Base-by-base conservation (phyloP, 2,113 vertebrate genomes). In the Pedionomus torquatus region DNA sequence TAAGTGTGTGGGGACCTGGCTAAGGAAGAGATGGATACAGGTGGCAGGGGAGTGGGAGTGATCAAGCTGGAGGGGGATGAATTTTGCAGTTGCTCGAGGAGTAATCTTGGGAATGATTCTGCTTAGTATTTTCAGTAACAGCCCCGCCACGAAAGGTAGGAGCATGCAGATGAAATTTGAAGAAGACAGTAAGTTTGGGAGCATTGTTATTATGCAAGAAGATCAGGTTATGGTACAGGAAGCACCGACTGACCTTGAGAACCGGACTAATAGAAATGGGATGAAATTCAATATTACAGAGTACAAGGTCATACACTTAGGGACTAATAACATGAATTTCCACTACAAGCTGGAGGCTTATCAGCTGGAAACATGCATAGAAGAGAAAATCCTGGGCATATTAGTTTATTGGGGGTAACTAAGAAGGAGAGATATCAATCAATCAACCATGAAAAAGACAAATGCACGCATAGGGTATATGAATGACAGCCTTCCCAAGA, bases 311-410 rank as follows among this genome's bases (percentile, higher is more conserved):
- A 83, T 70, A 74, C 93, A 93, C 92, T 95, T 96, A 77, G 90
- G 95, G 87, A 96, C 49, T 83, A 94, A 96, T 91, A 96, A 93
- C 93, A 97, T 1, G 93, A 93, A 91, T 96, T 97, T 96, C 87
- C 90, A 96, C 93, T 96, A 95, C 83, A 91, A 83, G 63, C 41
- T 95, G 95, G 80, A 76, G 71, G 75, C 95, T 97, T 96, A 96
- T 96, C 92, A 85, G 91, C 63, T 93, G 2, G 2, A 94, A 94
- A 96, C 78, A 89, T 94, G 66, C 1, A 0, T 33, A 86, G 78
- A 90, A 90, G 63, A 93, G 84, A 96, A 96, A 94, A 93, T 83
- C 43, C 25, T 48, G 58, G n/a, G 37, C 10, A 4, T 85, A 93
- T 96, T 93, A 95, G 44, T 76, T 79, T 60, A 88, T 90, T 7